Evolutionary conservation across 2,113 vertebrate species (phyloP), one percentile per base, ranked within the genome.

Genomic region (Rhineura floridana): DNA sequence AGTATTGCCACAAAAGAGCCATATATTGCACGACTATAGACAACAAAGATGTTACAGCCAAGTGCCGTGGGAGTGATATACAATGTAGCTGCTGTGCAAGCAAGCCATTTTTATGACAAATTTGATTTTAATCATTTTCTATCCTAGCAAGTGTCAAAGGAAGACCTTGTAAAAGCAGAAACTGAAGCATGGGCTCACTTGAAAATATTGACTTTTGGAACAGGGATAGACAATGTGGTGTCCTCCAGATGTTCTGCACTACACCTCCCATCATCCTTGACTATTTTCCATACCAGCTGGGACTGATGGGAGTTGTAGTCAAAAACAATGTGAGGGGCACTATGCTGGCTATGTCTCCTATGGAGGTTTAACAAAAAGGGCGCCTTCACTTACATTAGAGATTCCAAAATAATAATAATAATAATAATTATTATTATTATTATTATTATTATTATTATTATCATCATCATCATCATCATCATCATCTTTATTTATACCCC

Each of bases 1-100:
- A 77, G 80, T 52, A 80, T 67, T 94, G 81, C 83, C 76, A 46
- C 23, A 85, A 89, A 89, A 92, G 79, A 92, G 69, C 86, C 67
- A 80, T 8, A 73, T 83, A 44, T 72, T 84, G 84, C 1, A 63
- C 84, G 70, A 89, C 63, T 1, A 13, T 2, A 11, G 67, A 89
- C 67, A 25, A 59, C 1, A 0, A 6, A 83, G 84, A 59, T 83
- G 33, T 82, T 62, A 46, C 88, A 90, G 91, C 70, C 59, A 67
- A 19, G 28, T n/a, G 76, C 48, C 91, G 88, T 63, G 52, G 62
- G 83, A 80, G 62, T 9, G 86, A 87, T 62, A 81, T 2, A 52
- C 12, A n/a, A 59, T 0, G 6, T 25, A 36, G 59, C 23, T 0
- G 33, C 73, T 50, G 4, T 72, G 76, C 30, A 78, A 91, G 70